phyloP scores from a whole-genome alignment of 2,797 vertebrate species.

The Falco novaeseelandiae region DNA sequence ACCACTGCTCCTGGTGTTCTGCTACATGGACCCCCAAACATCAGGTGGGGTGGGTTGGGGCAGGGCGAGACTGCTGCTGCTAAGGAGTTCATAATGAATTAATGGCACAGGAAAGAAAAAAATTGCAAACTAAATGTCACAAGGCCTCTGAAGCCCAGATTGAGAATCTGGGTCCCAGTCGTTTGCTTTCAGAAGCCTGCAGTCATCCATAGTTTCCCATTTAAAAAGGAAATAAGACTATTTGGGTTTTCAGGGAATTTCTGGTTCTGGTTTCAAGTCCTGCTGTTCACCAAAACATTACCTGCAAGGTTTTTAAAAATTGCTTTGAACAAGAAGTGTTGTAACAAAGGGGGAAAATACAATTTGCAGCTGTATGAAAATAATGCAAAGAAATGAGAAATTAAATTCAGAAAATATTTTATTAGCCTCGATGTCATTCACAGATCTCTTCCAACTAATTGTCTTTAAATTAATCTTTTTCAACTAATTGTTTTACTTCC shows the following conservation, averaged over 20 bases:
- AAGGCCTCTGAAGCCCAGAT: not conserved
- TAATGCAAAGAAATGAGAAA: not conserved
- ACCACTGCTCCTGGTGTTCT: not conserved
- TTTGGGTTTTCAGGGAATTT: not conserved
- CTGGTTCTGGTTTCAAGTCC: not conserved
- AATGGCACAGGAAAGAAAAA: not conserved
- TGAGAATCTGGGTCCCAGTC: not conserved
- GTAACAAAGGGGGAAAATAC: not conserved
- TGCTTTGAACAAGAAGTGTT: not conserved
- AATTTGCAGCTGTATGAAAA: not conserved
- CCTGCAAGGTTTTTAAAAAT: not conserved
- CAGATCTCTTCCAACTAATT: not conserved
- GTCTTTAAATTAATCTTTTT: not conserved
- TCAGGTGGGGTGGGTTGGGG: too few species aligned
- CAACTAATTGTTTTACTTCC: not conserved
- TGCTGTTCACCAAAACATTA: not conserved
- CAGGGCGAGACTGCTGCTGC: not conserved
- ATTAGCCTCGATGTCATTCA: not conserved
- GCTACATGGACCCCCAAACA: not conserved
- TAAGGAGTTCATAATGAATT: not conserved
- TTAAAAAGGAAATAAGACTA: not conserved
- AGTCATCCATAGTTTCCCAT: not conserved
- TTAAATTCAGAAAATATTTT: not conserved
- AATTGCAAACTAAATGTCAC: not conserved
- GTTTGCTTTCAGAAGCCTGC: not conserved